A percentile compares a stretch with the other conserved stretches of the same genome.
phyloP scores from a whole-genome alignment of 2,113 vertebrate genomes.

The Pteropus alecto region DNA sequence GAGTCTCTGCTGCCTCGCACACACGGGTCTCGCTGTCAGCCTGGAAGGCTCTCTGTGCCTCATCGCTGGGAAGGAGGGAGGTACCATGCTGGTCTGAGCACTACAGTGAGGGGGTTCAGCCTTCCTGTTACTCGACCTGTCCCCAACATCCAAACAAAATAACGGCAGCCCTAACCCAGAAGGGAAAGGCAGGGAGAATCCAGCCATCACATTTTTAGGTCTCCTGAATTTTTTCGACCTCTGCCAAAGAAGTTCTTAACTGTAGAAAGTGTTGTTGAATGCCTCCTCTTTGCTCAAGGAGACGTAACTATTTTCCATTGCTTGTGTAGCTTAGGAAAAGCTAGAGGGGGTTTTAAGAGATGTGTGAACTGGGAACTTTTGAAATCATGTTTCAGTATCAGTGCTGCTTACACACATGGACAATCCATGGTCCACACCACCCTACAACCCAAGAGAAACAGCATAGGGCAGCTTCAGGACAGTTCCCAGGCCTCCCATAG shows the following conservation, averaged over 20 bases:
- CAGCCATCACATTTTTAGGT: not conserved
- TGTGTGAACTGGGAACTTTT: not conserved
- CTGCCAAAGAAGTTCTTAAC: not conserved
- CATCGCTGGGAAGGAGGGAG: not conserved
- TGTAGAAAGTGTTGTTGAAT: not conserved
- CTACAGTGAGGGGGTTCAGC: not conserved
- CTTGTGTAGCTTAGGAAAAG: not conserved
- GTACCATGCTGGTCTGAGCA: not conserved
- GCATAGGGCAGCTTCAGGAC: not conserved
- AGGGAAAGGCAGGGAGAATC: not conserved
- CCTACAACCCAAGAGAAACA: not conserved
- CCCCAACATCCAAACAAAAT: not conserved
- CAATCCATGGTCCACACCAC: not conserved
- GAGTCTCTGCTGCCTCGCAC: not conserved
- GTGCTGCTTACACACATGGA: not conserved
- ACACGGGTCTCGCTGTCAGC: rapidly evolving
- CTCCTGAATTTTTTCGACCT: not conserved
- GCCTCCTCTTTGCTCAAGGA: not conserved
- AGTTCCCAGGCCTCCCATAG: not conserved
- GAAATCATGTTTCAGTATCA: not conserved
- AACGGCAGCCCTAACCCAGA: not conserved
- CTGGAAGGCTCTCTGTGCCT: not conserved
- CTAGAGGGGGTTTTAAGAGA: not conserved
- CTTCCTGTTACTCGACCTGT: not conserved
- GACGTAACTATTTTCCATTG: not conserved